phyloP scores from a whole-genome alignment of 2,888 invertebrate genomes.

The Ctenicera cuprea region DNA sequence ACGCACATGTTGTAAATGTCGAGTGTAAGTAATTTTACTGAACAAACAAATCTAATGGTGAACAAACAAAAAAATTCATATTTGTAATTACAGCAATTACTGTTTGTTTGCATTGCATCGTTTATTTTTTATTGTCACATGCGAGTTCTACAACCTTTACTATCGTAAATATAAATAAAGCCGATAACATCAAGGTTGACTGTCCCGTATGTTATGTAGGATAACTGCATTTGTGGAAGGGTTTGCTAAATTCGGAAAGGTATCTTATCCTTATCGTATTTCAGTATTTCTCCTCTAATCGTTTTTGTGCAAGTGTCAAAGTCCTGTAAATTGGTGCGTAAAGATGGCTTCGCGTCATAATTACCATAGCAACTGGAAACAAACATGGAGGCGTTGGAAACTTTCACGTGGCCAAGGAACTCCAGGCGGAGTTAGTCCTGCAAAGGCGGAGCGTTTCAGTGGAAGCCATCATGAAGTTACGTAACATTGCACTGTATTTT shows the following conservation, averaged over 20 bases:
- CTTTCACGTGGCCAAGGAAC: constrained; percentile 61
- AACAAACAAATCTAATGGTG: too few relatives aligned
- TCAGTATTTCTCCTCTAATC: constrained; percentile 10
- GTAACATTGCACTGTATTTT: constrained; percentile 54
- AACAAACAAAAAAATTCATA: too few relatives aligned
- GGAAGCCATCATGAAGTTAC: constrained; percentile 59
- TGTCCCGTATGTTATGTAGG: not conserved
- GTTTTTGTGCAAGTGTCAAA: constrained; percentile 46
- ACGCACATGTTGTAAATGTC: too few relatives aligned
- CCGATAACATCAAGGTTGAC: constrained; percentile 7
- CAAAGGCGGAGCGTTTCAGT: constrained; percentile 52
- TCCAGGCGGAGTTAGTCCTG: constrained; percentile 61
- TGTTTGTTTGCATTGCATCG: not conserved
- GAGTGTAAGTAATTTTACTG: too few relatives aligned
- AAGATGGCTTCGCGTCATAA: constrained; percentile 63
- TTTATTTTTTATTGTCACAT: not conserved
- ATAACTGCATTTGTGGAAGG: not conserved
- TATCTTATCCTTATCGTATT: constrained; percentile 23
- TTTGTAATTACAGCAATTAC: not conserved
- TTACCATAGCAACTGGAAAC: constrained; percentile 65
- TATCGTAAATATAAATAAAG: constrained; percentile 7
- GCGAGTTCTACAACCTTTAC: constrained; percentile 16
- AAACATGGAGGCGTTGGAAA: constrained; percentile 60
- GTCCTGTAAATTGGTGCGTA: constrained; percentile 52
- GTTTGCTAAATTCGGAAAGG: constrained; percentile 28